Base-by-base conservation (phyloP, 2,888 invertebrate species). In the Dione vanillae region DNA sequence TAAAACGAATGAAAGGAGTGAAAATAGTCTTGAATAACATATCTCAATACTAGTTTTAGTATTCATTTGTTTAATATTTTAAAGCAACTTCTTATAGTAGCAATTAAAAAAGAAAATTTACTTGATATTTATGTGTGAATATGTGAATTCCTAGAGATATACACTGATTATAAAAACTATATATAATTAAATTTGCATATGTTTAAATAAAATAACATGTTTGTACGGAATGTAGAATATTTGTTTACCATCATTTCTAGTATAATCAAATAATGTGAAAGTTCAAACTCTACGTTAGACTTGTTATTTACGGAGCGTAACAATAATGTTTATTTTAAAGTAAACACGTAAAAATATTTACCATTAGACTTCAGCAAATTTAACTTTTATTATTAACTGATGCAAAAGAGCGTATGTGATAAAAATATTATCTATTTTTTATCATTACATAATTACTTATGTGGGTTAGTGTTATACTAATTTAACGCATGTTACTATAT, bases 351-450 rank as follows among this genome's bases (percentile, higher is more conserved):
- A 37, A 66, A 66, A 49, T 58, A 47, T 47, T 10, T 58, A 37
- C 37, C 14, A 67, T 56, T 37, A 58, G 56, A 47, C 66, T 56
- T 67, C 47, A 47, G 5, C 27, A 27, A 27, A 5, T 27, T 27
- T 40, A 9, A 37, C 20, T 56, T 58, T 37, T 58, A 66, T 66
- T 56, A 37, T 56, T 66, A 56, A 47, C 45, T 27, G 52, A 49
- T 49, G 49, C 49, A 54, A 65, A 65, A 16, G 37, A 37, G 58
- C 56, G 66, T 66, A 56, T 11, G 56, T 14, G 47, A 58, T 47
- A 47, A 19, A 27, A 56, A 67, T 27, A 5, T n/a, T n/a, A n/a
- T n/a, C n/a, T n/a, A n/a, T n/a, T 19, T 56, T 64, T 49, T 64
- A 27, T 19, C 19, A 41, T 8, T 58, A 58, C 40, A 58, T 41